Base-by-base conservation (phyloP, 1,140 invertebrate genomes). In the Cheumatopsyche charites region DNA sequence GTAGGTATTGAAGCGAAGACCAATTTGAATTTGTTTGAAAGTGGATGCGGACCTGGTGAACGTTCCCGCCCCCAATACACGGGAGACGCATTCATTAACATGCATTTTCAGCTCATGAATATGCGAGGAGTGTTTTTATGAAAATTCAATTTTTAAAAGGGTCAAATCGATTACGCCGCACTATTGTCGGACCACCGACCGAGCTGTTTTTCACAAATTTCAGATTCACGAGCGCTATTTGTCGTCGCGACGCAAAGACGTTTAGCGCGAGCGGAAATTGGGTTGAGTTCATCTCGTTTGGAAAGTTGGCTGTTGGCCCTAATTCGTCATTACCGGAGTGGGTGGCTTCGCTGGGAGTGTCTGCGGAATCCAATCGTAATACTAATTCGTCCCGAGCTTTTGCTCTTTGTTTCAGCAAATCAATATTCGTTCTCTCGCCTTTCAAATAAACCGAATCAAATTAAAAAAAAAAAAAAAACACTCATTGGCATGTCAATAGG, bases 301-400 rank as follows among this genome's bases (percentile, higher is more conserved):
- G 62, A 67, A 65, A 70, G 69, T 70, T 17, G 21, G 43, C 19
- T 7, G 65, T 68, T 7, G 66, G 70, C 66, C 62, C 70, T 75
- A 75, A 75, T 75, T 75, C 68, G 70, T 72, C 73, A 75, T 75
- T 70, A 75, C 73, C 73, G 66, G 58, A 62, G 29, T 36, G 29
- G 73, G 66, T 65, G 66, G 62, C 66, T 65, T 36, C 52, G 47
- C 25, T 62, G 58, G 73, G 69, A 68, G 36, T 43, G 66, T 52
- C 29, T 55, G 66, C 49, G 66, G 66, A 68, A 49, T 43, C 29
- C 47, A 52, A 52, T 52, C 9, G 15, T 9, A 9, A 19, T 52
- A 17, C 47, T 5, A 17, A 52, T 52, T 36, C 29, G 29, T 36
- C 29, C 29, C 9, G 29, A 9, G 29, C 29, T 36, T 36, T 36